Evolutionary conservation across 2,797 vertebrate genomes (phyloP).

Genomic region (Mormyrops boulengeri): DNA sequence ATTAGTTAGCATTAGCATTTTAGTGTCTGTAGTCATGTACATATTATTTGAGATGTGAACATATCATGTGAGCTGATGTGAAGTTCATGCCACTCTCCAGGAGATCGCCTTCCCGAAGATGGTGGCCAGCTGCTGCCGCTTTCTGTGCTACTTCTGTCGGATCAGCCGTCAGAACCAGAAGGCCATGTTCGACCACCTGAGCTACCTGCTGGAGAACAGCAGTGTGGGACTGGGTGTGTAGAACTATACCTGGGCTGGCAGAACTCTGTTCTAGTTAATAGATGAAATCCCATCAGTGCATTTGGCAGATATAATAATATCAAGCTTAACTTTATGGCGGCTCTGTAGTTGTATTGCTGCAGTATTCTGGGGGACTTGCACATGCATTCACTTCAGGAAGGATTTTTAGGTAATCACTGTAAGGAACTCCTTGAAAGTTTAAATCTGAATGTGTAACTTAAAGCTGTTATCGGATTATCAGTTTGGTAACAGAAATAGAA

Average conservation of each 20-base stretch:
- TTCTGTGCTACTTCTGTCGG: slow-evolving; percentile 97
- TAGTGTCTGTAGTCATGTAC: slow-evolving; percentile 13
- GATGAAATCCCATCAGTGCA: background rate
- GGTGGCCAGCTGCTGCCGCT: slow-evolving; percentile 97
- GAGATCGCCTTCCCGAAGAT: slow-evolving; percentile 98
- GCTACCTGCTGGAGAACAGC: slow-evolving; percentile 95
- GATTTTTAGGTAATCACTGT: background rate
- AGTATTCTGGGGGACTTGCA: background rate
- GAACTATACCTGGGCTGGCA: background rate
- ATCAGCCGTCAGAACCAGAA: slow-evolving; percentile 98
- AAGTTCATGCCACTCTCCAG: slow-evolving; percentile 46
- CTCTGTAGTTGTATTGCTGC: background rate
- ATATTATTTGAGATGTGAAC: background rate
- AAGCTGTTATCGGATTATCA: slow-evolving; percentile 21
- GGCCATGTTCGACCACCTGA: slow-evolving; percentile 98
- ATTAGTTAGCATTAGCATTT: background rate
- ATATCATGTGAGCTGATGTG: slow-evolving; percentile 19
- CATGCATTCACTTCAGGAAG: background rate
- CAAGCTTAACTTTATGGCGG: background rate
- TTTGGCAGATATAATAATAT: background rate
- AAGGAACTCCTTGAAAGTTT: slow-evolving; percentile 14
- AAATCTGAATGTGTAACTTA: background rate
- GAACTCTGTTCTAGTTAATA: background rate
- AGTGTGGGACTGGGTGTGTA: slow-evolving; percentile 87
- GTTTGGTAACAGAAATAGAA: background rate